Base-by-base conservation (phyloP, 2,113 vertebrate genomes). In the Nicator chloris region DNA sequence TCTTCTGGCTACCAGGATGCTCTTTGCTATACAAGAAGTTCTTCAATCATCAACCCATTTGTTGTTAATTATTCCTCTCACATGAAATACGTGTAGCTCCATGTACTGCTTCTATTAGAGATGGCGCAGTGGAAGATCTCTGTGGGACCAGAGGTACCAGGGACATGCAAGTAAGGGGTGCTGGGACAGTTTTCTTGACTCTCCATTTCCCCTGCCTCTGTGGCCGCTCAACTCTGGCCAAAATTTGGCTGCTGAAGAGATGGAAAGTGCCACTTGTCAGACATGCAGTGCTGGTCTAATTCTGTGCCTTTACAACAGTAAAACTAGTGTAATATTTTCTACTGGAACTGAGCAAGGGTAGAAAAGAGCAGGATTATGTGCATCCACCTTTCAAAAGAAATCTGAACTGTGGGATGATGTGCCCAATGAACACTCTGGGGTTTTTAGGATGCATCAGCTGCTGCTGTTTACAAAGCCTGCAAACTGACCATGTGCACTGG, bases 371-470 rank as follows among this genome's bases (percentile, higher is more conserved):
- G 60, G 53, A 57, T 44, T 69, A 11, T 8, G 21, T 35, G 22
- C 24, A n/a, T 26, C 24, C 31, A 47, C 16, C 15, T 70, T 71
- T 22, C 31, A 66, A 42, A 89, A n/a, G 26, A 66, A 30, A 33
- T 11, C 14, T 45, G 50, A 70, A 12, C 31, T 6, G 11, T 65
- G 72, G 68, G 49, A 17, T 64, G 57, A 47, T 15, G 35, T 2
- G 11, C 21, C 40, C 53, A 18, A 44, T 72, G 49, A 68, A 47
- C 44, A 45, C 8, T 19, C 1, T 0, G 3, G 19, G 2, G 21
- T 8, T 81, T 82, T 83, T 39, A 21, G 72, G 53, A 59, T 88
- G 66, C n/a, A 23, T 65, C 30, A 71, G 24, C 33, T 35, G 49
- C 35, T 35, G 63, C 60, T 54, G 26, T 54, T 91, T 19, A n/a